Evolutionary conservation across 2,113 vertebrate genomes (phyloP).

Genomic region (Oryzias woworae): DNA sequence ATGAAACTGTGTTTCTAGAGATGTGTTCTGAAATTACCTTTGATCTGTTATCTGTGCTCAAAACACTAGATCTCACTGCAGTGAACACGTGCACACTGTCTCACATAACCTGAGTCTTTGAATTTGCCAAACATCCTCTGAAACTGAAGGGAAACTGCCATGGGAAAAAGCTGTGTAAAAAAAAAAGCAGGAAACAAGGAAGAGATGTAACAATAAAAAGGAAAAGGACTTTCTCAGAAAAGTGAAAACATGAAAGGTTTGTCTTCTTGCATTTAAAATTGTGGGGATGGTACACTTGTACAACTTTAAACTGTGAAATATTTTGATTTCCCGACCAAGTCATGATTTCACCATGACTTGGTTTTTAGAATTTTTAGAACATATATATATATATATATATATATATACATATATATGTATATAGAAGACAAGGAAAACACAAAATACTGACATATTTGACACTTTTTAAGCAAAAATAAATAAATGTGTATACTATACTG

Average conservation of each 20-base stretch:
- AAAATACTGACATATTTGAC: no score
- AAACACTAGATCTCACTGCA: constrained; percentile 15
- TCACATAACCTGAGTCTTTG: constrained; percentile 13
- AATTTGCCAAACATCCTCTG: constrained; percentile 30
- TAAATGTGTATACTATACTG: no score
- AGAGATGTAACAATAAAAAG: neutral
- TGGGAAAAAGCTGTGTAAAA: constrained; percentile 22
- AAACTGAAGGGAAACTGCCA: constrained; percentile 21
- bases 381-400: no score
- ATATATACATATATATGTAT: no score
- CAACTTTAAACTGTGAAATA: no score
- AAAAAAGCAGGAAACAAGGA: constrained; percentile 13
- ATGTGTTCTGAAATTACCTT: constrained; percentile 6
- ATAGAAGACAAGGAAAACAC: no score
- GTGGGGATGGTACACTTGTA: no score
- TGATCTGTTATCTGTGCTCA: constrained; percentile 15
- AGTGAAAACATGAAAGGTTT: constrained; percentile 37
- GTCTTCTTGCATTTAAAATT: no score
- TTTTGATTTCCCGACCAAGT: no score
- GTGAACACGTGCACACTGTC: neutral
- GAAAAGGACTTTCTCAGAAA: constrained; percentile 10
- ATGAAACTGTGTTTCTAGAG: neutral
- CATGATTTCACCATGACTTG: no score
- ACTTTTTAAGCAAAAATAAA: no score
- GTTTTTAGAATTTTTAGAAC: no score